Base-by-base conservation (phyloP, 2,888 invertebrate species). In the Noctua fimbriata region DNA sequence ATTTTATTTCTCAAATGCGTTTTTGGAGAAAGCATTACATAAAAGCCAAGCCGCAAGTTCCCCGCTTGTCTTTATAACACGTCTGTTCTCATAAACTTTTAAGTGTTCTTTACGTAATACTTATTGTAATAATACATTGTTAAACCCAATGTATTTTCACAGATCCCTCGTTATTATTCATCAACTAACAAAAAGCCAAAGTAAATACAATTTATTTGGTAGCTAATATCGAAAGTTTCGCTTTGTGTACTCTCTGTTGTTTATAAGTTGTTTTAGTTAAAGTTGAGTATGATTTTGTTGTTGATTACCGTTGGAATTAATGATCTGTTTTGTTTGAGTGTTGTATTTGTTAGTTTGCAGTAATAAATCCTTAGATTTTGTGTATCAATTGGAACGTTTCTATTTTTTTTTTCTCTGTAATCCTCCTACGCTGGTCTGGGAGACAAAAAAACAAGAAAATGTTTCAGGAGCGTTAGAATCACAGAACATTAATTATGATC, bases 1-100 rank as follows among this genome's bases (percentile, higher is more conserved):
- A 90, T 92, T 92, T 90, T 90, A 93, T 91, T 91, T 92, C 91
- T 87, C 91, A 91, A 91, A 89, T 92, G 90, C 89, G 91, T 89
- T 93, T 84, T 91, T 87, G 90, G 90, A 91, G 91, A 92, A 91
- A 92, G 91, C 90, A 91, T 91, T 91, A 91, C 87, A 87, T 90
- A 92, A 84, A 90, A 88, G 81, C 82, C 80, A 85, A 87, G 82
- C 80, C 79, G 76, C 81, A 71, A 79, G 79, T 80, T 82, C 84
- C 84, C 78, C 85, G 76, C 81, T 79, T 76, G 82, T 84, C 81
- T 89, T 89, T 87, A 83, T 78, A 81, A 72, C 81, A 81, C 82
- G 78, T 52, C 76, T 82, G 73, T 89, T 89, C 88, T 83, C 90
- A 90, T 84, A 83, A 79, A 87, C 83, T 84, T 84, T 72, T 83